Evolutionary conservation across 1,140 invertebrate genomes (phyloP), one percentile per base, ranked within the genome.

Genomic region (Thaumetopoea pityocampa): DNA sequence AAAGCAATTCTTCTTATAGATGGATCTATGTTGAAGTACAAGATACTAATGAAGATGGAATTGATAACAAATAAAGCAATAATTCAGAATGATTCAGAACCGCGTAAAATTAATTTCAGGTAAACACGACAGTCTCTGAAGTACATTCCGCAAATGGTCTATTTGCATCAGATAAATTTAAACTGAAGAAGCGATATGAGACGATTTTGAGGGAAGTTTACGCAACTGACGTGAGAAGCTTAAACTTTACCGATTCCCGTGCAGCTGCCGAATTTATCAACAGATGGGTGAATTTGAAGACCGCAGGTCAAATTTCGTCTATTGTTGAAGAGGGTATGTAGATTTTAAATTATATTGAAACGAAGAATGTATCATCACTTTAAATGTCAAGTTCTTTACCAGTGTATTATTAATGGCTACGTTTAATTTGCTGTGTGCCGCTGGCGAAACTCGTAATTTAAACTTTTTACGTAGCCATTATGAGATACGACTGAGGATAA

Each of bases 201-300:
- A 8, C n/a, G 8, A 1, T 24, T 8, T n/a, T 8, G 4, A 1
- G 11, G 11, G 5, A 8, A 4, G 6, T 24, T 4, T 24, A 24
- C 8, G 4, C 11, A 4, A 1, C 23, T 0, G 58, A 76, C 12
- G 24, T 86, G 2, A 36, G 44, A 3, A 32, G 46, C 1, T 19
- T 91, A 1, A 82, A 92, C 56, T 91, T 92, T 44, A 26, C 20
- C 0, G 52, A 88, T 11, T 62, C 83, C 0, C 44, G 51, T 2
- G 20, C 34, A 3, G 60, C 85, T 0, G 70, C 83, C 0, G 30
- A 72, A 1, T 22, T 27, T 0, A 89, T 94, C 20, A 93, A 94
- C 54, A 42, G 65, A 9, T 93, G 91, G 91, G 87, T 91, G 2
- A 72, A 67, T 5, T 42, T 84, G 0, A 57, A 67, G 12, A 93